phyloP scores from a whole-genome alignment of 1,140 invertebrate species.

The Papilio polyxenes region DNA sequence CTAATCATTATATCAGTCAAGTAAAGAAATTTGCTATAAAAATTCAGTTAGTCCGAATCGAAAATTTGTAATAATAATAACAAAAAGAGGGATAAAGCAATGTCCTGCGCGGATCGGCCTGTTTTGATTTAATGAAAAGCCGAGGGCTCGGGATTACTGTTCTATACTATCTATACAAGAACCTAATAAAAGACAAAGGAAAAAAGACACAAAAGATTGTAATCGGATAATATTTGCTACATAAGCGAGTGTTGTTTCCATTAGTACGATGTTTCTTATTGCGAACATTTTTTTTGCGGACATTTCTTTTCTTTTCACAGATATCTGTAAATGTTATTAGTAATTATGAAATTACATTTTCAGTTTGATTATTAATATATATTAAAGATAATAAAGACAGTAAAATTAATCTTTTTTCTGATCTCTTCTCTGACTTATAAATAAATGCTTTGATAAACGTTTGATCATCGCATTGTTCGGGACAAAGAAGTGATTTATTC shows the following conservation, averaged over 20 bases:
- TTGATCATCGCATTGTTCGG: no score
- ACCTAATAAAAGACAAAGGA: constrained; percentile 28
- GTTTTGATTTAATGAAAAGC: constrained; percentile 32
- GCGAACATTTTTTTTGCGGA: not conserved
- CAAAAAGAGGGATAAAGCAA: constrained; percentile 21
- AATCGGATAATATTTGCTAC: constrained; percentile 34
- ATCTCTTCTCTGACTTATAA: no score
- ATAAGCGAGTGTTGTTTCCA: constrained; percentile 24
- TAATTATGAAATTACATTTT: not conserved
- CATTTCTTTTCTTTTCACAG: not conserved
- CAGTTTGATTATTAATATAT: not conserved
- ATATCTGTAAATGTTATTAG: not conserved
- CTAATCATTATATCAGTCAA: not conserved
- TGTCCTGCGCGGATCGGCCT: not conserved
- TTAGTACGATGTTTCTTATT: constrained; percentile 9
- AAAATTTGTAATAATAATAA: constrained; percentile 2
- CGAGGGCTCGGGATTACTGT: constrained; percentile 17
- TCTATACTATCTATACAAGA: constrained; percentile 8
- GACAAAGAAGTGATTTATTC: no score
- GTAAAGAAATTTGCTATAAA: not conserved
- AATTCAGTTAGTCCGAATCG: not conserved
- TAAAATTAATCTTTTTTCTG: no score
- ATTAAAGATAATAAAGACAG: no score
- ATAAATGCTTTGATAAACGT: no score
- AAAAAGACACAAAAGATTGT: constrained; percentile 32